phyloP scores from a whole-genome alignment of 1,140 invertebrate species.

The Sitobion miscanthi region DNA sequence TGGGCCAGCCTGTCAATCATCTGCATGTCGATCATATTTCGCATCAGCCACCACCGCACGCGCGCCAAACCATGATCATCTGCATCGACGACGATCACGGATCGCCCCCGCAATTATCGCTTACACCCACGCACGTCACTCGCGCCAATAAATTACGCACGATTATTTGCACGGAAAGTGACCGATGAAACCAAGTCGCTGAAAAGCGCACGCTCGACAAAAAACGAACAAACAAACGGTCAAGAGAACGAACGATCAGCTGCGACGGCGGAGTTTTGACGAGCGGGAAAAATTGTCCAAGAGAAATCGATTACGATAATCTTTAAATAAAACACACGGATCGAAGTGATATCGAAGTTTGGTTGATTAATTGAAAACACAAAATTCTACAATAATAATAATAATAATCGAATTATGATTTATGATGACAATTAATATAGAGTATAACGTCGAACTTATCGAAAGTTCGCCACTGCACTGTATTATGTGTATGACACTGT shows the following conservation, averaged over 20 bases:
- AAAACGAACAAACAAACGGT: background rate
- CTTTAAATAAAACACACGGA: background rate
- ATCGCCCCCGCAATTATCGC: background rate
- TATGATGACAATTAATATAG: background rate
- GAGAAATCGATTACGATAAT: background rate
- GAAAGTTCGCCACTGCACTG: background rate
- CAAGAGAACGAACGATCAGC: too few relatives aligned
- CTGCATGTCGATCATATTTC: slow-evolving; percentile 46
- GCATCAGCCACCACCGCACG: background rate
- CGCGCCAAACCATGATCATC: background rate
- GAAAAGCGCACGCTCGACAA: background rate
- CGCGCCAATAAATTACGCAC: background rate
- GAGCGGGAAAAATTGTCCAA: too few relatives aligned
- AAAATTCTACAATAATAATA: background rate
- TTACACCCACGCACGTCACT: background rate
- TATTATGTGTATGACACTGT: too few relatives aligned
- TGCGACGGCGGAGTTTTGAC: background rate
- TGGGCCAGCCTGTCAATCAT: slow-evolving; percentile 33
- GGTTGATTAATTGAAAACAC: background rate
- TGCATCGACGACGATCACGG: background rate
- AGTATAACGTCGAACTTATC: background rate
- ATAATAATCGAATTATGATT: background rate
- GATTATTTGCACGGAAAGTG: background rate
- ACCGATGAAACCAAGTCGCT: background rate
- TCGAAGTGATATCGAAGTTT: too few relatives aligned